A percentile compares a stretch with the other conserved stretches of the same genome.
These are phyloP conservation scores for Criorhina ranunculi DNA, from an alignment of 2,888 invertebrate species.

Conservation along the genomic window DNA sequence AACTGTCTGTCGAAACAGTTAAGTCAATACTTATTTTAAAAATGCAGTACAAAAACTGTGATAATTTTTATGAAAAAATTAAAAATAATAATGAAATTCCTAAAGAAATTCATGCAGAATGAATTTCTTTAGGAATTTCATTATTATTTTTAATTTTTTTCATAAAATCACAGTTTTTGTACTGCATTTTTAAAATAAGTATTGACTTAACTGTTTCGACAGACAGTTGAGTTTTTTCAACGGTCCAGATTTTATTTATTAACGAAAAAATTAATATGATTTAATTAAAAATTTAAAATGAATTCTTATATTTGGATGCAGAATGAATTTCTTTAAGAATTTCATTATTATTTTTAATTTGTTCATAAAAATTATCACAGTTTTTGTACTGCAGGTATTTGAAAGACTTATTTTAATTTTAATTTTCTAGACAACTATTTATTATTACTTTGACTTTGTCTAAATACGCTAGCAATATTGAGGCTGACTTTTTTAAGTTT, in stretches of 20 bases:
- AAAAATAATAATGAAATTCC: conserved; percentile 20
- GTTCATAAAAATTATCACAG: conserved; percentile 26
- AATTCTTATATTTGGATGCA: neutral
- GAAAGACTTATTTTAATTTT: conserved; percentile 4
- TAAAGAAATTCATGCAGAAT: conserved; percentile 22
- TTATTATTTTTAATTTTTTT: conserved; percentile 16
- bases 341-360: conserved; percentile 18
- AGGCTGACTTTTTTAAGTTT: neutral
- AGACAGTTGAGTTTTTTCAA: conserved; percentile 26
- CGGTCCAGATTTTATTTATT: conserved; percentile 18
- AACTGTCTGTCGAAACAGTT: conserved; percentile 29
- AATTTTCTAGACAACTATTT: conserved; percentile 6
- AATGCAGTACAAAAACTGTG: conserved; percentile 32
- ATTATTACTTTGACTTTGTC: conserved; percentile 6
- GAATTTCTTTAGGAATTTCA: conserved; percentile 24
- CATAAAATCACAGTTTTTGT: conserved; percentile 30
- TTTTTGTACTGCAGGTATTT: conserved; percentile 20
- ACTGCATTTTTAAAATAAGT: conserved; percentile 30
- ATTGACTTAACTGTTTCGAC: conserved; percentile 30
- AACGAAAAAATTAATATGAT: conserved; percentile 24
- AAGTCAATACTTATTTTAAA: conserved; percentile 30
- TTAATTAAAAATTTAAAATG: neutral
- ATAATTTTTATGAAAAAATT: conserved; percentile 24
- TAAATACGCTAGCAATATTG: conserved; percentile 6
- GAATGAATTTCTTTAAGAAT: conserved; percentile 27